Evolutionary conservation across 2,888 invertebrate species (phyloP).

Genomic region (Nowickia ferox): DNA sequence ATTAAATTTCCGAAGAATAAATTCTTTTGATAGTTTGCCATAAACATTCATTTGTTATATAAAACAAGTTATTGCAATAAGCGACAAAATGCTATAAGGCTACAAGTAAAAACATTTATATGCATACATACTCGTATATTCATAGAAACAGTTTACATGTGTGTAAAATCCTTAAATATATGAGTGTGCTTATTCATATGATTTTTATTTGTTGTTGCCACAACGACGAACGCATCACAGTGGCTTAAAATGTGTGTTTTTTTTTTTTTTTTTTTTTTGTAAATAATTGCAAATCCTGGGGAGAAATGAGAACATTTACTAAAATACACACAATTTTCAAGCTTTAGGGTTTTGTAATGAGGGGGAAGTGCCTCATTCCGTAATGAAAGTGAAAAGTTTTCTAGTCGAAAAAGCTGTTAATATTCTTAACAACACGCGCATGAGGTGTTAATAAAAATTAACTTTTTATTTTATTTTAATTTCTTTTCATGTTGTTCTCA

Average conservation of each 20-base stretch:
- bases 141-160: constrained; percentile 1
- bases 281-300: too few species aligned
- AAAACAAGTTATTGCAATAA: constrained; percentile 71
- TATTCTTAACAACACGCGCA: too few species aligned
- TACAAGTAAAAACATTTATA: constrained; percentile 74
- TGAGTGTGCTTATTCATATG: background rate
- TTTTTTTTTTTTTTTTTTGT: background rate
- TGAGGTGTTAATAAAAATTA: too few species aligned
- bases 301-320: too few species aligned
- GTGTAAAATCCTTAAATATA: background rate
- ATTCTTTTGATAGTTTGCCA: constrained; percentile 34
- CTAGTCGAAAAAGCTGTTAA: too few species aligned
- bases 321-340: too few species aligned
- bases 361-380: too few species aligned
- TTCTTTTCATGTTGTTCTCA: too few species aligned
- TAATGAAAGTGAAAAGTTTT: too few species aligned
- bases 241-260: background rate
- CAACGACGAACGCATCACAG: constrained; percentile 41
- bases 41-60: constrained; percentile 52
- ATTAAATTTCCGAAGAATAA: constrained; percentile 5
- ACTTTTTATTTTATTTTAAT: too few species aligned
- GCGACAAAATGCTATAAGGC: constrained; percentile 73
- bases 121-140: background rate
- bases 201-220: constrained; percentile 43
- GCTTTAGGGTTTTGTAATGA: too few species aligned